Evolutionary conservation across 2,797 vertebrate genomes (phyloP).

Genomic region (Eremophila alpestris): DNA sequence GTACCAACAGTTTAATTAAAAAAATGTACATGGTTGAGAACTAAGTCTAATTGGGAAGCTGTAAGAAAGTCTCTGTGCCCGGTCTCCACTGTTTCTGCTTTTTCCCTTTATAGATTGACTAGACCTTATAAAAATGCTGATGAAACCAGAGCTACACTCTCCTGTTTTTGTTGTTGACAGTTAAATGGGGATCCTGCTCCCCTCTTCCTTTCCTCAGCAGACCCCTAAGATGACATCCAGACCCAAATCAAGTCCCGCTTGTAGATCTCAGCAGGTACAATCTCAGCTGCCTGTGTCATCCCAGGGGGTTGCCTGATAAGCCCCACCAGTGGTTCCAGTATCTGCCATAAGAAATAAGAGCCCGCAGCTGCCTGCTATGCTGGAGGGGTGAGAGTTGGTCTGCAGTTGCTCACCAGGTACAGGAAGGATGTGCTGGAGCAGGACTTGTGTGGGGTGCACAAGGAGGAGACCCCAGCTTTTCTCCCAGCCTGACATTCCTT

Average conservation of each 20-base stretch:
- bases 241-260: background rate
- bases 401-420: background rate
- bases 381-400: background rate
- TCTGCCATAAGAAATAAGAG: fast-evolving
- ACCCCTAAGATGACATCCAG: background rate
- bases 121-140: background rate
- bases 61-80: background rate
- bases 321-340: background rate
- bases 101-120: background rate
- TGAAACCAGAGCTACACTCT: background rate
- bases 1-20: constrained; percentile 59
- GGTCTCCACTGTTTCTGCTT: background rate
- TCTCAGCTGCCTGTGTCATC: background rate
- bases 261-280: background rate
- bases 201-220: background rate
- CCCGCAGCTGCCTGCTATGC: background rate
- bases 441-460: background rate
- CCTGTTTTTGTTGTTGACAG: background rate
- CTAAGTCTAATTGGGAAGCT: constrained; percentile 29
- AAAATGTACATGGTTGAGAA: constrained; percentile 35
- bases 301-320: background rate
- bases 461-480: background rate
- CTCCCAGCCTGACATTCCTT: background rate
- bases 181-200: background rate
- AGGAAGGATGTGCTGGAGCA: background rate